Evolutionary conservation across 2,797 vertebrate genomes (phyloP).

Genomic region (Neomorphus geoffroyi): DNA sequence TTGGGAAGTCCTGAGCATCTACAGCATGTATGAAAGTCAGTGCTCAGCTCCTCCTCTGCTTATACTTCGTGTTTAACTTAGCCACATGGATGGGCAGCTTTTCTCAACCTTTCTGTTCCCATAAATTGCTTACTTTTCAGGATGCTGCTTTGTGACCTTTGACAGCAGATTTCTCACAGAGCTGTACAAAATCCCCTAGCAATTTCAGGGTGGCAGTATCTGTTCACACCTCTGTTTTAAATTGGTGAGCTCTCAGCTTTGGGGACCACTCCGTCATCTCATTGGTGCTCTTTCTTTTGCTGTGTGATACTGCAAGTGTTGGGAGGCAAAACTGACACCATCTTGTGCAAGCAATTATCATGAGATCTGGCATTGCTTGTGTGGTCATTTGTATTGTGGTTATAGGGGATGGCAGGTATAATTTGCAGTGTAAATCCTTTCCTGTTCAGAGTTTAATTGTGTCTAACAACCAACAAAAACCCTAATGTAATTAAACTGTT

Average conservation of each 20-base stretch:
- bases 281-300: background rate
- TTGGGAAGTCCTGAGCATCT: background rate
- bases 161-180: background rate
- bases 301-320: background rate
- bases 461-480: background rate
- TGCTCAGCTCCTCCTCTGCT: background rate
- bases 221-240: background rate
- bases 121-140: background rate
- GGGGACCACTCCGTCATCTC: background rate
- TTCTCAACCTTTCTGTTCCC: background rate
- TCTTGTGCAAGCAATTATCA: background rate
- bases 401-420: background rate
- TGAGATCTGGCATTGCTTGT: background rate
- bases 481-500: background rate
- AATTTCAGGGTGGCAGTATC: background rate
- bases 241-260: background rate
- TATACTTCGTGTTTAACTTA: background rate
- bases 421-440: background rate
- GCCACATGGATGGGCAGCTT: background rate
- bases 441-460: background rate
- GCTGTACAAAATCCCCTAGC: background rate
- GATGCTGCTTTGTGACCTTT: background rate
- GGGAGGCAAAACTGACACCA: background rate
- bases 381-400: background rate
- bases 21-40: background rate